Evolutionary conservation across 2,113 vertebrate species (phyloP).

Genomic region (Plotosus lineatus): DNA sequence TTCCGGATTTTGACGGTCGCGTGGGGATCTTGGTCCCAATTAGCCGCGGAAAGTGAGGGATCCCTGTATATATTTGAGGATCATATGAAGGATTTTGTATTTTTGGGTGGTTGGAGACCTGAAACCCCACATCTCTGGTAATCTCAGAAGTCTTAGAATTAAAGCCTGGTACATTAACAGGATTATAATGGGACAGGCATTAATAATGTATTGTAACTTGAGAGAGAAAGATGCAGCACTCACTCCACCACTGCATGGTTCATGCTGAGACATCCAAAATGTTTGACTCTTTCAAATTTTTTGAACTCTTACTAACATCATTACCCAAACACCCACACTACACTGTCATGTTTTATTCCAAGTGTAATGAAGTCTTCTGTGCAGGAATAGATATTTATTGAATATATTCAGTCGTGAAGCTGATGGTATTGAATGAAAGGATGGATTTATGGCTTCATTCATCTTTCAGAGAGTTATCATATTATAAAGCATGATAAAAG

Average conservation of each 20-base stretch:
- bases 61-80: no score
- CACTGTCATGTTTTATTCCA: neutral
- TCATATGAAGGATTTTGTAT: neutral
- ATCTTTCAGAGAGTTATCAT: neutral
- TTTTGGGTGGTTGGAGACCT: neutral
- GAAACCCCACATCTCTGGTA: neutral
- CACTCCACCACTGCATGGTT: neutral
- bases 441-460: neutral
- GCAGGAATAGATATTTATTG: neutral
- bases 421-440: neutral
- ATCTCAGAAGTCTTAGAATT: neutral
- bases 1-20: no score
- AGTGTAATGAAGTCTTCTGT: neutral
- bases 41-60: no score
- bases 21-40: no score
- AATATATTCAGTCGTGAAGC: neutral
- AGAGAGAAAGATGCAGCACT: neutral
- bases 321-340: neutral
- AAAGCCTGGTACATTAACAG: neutral
- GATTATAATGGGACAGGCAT: neutral
- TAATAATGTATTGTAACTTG: neutral
- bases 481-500: neutral
- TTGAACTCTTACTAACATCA: neutral
- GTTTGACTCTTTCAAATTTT: no score
- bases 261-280: neutral